Evolutionary conservation across 2,113 vertebrate genomes (phyloP).

Genomic region (Rhinopomastus cyanomelas): DNA sequence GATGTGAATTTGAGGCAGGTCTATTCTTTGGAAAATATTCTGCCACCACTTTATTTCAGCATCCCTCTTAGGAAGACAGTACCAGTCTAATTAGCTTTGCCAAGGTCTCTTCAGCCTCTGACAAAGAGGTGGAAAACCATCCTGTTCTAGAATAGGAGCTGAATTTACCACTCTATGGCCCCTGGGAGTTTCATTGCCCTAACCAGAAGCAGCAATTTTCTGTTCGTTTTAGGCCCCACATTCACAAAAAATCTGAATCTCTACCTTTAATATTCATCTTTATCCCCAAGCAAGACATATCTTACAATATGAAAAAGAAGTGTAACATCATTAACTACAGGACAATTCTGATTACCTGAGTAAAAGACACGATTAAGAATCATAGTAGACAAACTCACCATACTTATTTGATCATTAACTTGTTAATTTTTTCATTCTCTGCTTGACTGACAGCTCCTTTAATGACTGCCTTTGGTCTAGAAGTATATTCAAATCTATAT

Average conservation of each 20-base stretch:
- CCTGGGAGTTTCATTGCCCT: neutral
- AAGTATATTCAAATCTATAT: neutral
- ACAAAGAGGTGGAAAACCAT: no score
- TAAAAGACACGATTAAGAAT: neutral
- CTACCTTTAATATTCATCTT: neutral
- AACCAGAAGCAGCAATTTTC: neutral
- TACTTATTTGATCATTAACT: neutral
- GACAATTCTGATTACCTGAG: neutral
- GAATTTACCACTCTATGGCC: neutral
- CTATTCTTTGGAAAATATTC: neutral
- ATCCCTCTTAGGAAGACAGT: neutral
- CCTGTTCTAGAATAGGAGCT: neutral
- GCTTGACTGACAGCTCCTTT: neutral
- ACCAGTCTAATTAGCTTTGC: neutral
- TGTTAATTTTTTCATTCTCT: neutral
- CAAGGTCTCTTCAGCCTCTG: neutral
- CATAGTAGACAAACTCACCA: neutral
- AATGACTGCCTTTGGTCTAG: neutral
- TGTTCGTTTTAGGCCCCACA: neutral
- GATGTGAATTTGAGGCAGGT: neutral
- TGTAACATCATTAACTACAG: neutral
- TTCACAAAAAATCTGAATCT: neutral
- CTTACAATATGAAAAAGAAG: neutral
- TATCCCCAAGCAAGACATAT: neutral
- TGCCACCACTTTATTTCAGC: neutral